These are phyloP conservation scores for Drosophila erecta DNA, from an alignment of 1,140 invertebrate genomes.

Conservation along the genomic window DNA sequence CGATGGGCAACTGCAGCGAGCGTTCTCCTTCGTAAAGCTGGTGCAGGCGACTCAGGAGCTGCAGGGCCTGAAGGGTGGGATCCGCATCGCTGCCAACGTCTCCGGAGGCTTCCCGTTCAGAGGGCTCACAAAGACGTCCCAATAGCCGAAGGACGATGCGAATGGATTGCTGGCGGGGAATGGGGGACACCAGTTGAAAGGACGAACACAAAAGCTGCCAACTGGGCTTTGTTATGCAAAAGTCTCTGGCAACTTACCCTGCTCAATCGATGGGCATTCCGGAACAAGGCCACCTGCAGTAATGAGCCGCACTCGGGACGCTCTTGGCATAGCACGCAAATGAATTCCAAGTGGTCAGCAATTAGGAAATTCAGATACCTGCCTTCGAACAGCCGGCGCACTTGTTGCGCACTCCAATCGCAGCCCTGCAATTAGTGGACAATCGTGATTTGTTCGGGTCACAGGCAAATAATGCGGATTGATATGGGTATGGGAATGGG, in stretches of 20 bases:
- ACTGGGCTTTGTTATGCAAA: slow-evolving; percentile 61
- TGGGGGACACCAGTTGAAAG: not conserved
- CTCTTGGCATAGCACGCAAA: slow-evolving; percentile 78
- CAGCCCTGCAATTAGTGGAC: slow-evolving; percentile 65
- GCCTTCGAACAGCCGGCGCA: slow-evolving; percentile 66
- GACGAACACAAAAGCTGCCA: slow-evolving; percentile 17
- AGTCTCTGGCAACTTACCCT: slow-evolving; percentile 52
- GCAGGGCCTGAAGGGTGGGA: slow-evolving; percentile 43
- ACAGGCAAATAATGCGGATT: not conserved
- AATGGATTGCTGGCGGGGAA: slow-evolving; percentile 60
- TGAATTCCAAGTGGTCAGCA: slow-evolving; percentile 82
- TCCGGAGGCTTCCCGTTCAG: slow-evolving; percentile 1
- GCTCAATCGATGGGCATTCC: slow-evolving; percentile 50
- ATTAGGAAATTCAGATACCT: slow-evolving; percentile 83
- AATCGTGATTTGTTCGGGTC: slow-evolving; percentile 40
- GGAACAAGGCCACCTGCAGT: slow-evolving; percentile 65
- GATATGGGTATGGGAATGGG: not conserved
- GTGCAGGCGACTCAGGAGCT: slow-evolving; percentile 70
- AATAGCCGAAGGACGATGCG: slow-evolving; percentile 62
- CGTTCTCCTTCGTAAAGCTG: slow-evolving; percentile 63
- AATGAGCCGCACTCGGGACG: slow-evolving; percentile 75
- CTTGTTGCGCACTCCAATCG: slow-evolving; percentile 82
- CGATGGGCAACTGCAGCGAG: slow-evolving; percentile 56
- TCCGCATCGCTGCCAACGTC: slow-evolving; percentile 17
- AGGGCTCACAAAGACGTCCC: slow-evolving; percentile 46